phyloP scores from a whole-genome alignment of 2,113 vertebrate species.

The Sebastes schlegelii region DNA sequence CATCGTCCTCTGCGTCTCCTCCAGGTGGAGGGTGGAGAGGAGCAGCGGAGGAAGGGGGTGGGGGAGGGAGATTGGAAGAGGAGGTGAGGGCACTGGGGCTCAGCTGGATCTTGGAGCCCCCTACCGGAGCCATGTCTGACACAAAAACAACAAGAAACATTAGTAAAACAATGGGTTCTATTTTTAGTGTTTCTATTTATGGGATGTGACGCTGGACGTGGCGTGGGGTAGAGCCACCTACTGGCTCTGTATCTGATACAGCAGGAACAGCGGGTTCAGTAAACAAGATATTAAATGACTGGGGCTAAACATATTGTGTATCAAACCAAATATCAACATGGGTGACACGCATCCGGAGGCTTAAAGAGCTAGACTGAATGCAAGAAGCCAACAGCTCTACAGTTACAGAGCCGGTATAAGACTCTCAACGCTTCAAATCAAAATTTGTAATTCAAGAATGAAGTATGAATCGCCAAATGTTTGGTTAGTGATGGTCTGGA shows the following conservation, averaged over 20 bases:
- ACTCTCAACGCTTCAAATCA: background rate
- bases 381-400: background rate
- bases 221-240: slow-evolving; percentile 18
- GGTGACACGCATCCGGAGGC: background rate
- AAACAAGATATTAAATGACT: slow-evolving; percentile 68
- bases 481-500: background rate
- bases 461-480: background rate
- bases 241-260: slow-evolving; percentile 27
- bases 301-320: slow-evolving; percentile 54
- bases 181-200: slow-evolving; percentile 37
- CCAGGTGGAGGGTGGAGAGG: slow-evolving; percentile 81
- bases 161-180: slow-evolving; percentile 50
- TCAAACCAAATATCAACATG: slow-evolving; percentile 55
- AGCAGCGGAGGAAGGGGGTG: slow-evolving; percentile 85
- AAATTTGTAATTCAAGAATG: background rate
- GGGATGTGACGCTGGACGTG: background rate
- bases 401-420: background rate
- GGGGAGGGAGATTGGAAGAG: slow-evolving; percentile 80
- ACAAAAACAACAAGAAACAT: slow-evolving; percentile 23
- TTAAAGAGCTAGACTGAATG: background rate
- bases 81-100: slow-evolving; percentile 68
- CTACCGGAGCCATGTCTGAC: slow-evolving; percentile 72
- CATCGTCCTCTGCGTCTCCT: slow-evolving; percentile 92
- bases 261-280: slow-evolving; percentile 45
- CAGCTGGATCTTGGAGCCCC: slow-evolving; percentile 76